Percentiles rank a stretch among this genome's conserved stretches.
These are phyloP conservation scores for Pararge aegeria DNA, from an alignment of 1,140 invertebrate species.

Conservation along the genomic window DNA sequence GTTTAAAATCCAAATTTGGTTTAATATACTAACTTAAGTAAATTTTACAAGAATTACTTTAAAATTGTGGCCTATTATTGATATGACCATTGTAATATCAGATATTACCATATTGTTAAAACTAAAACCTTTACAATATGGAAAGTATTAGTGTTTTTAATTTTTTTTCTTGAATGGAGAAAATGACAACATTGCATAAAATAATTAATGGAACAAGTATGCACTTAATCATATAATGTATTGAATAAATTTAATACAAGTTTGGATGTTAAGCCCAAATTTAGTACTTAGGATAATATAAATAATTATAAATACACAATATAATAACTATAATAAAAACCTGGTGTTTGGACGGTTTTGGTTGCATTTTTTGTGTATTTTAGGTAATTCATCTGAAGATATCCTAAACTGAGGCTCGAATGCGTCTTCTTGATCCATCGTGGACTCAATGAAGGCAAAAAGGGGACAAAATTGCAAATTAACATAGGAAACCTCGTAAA, in stretches of 20 bases:
- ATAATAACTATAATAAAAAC: conserved; percentile 45
- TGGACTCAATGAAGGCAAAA: conserved; percentile 34
- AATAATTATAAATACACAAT: conserved; percentile 16
- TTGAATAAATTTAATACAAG: not conserved
- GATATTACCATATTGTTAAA: no score
- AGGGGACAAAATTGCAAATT: conserved; percentile 19
- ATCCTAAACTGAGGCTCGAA: conserved; percentile 48
- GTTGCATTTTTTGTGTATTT: conserved; percentile 71
- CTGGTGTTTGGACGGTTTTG: conserved; percentile 72
- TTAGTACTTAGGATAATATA: not conserved
- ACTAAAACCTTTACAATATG: no score
- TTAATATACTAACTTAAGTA: no score
- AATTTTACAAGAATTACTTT: no score
- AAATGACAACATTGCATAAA: no score
- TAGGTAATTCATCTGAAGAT: conserved; percentile 58
- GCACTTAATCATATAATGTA: no score
- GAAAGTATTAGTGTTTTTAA: no score
- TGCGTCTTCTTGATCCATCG: conserved; percentile 61
- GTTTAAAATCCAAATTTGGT: not conserved
- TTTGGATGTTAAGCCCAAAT: not conserved
- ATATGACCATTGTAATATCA: no score
- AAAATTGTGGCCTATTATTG: no score
- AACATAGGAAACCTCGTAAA: not conserved
- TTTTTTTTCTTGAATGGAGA: no score
- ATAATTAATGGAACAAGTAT: no score